Percentiles rank a stretch among this genome's conserved stretches.
Conservation (phyloP, 2,797 vertebrate genomes). For the Epinephelus coioides region DNA sequence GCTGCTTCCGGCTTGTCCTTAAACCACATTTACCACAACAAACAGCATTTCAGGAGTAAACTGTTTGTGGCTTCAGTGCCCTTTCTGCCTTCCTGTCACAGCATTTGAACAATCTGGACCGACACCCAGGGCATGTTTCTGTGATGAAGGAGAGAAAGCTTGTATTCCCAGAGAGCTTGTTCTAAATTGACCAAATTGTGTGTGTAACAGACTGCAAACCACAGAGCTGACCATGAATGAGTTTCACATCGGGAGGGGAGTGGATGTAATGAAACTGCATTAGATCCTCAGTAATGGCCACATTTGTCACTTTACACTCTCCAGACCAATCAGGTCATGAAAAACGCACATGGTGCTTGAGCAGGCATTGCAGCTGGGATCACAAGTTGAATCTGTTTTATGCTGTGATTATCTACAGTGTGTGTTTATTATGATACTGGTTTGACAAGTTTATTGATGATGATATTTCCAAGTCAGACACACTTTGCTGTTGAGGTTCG, state of each 20-base stretch:
- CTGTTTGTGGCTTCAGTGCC: constrained; percentile 13
- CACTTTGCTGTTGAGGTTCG: not conserved
- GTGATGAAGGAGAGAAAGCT: constrained; percentile 22
- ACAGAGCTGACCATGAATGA: constrained; percentile 34
- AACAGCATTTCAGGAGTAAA: constrained; percentile 32
- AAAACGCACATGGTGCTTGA: not conserved
- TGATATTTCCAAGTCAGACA: not conserved
- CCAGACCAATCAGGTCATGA: constrained; percentile 30
- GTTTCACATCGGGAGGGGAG: constrained; percentile 24
- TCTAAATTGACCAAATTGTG: constrained; percentile 66
- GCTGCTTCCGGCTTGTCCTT: not conserved
- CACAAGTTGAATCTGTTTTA: not conserved
- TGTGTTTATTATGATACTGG: not conserved
- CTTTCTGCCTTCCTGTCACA: constrained; percentile 33
- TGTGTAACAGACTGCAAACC: constrained; percentile 47
- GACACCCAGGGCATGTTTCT: constrained; percentile 42
- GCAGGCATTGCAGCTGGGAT: constrained; percentile 3
- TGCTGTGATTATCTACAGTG: not conserved
- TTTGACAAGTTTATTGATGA: not conserved
- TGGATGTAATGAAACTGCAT: constrained; percentile 53
- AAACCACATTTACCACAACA: not conserved
- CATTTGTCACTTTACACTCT: constrained; percentile 54
- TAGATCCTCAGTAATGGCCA: constrained; percentile 39
- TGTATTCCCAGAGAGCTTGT: constrained; percentile 40
- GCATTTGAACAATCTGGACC: constrained; percentile 30